A percentile compares a stretch with the other conserved stretches of the same genome.
These are phyloP conservation scores for Axea sp. DNA, from an alignment of 2,888 invertebrate species.

Conservation along the genomic window DNA sequence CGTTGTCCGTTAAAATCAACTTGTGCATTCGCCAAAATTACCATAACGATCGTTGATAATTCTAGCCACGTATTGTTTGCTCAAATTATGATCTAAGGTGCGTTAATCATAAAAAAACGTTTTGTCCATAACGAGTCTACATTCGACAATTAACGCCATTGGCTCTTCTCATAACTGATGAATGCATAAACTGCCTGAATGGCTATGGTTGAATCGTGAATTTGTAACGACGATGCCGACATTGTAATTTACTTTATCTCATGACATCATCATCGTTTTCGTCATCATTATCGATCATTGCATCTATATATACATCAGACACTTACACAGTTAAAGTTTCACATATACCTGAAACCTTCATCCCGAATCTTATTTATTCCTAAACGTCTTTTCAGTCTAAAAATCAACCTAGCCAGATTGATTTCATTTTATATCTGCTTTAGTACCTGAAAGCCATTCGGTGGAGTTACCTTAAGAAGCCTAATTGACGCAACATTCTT, in stretches of 20 bases:
- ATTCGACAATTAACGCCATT: conserved; percentile 55
- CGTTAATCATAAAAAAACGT: conserved; percentile 16
- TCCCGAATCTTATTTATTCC: conserved; percentile 10
- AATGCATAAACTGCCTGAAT: conserved; percentile 52
- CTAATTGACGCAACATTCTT: conserved; percentile 49
- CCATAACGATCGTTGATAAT: conserved; percentile 18
- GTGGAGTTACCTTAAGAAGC: conserved; percentile 54
- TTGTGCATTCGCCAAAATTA: conserved; percentile 15
- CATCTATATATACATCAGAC: conserved; percentile 50
- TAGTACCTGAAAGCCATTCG: conserved; percentile 69
- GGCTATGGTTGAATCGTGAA: conserved; percentile 78
- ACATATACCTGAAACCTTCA: conserved; percentile 14
- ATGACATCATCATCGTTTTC: conserved; percentile 39
- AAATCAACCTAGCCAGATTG: conserved; percentile 19
- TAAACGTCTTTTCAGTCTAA: conserved; percentile 3
- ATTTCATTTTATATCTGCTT: conserved; percentile 64
- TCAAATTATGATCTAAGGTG: conserved; percentile 46
- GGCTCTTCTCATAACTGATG: conserved; percentile 48
- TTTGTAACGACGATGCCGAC: conserved; percentile 67
- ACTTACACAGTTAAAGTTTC: conserved; percentile 15
- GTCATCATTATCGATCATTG: conserved; percentile 38
- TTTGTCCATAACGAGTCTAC: conserved; percentile 23
- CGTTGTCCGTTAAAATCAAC: background rate
- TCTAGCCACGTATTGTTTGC: conserved; percentile 50
- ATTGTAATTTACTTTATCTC: conserved; percentile 44